Percentiles rank a stretch among this genome's conserved stretches.
phyloP scores from a whole-genome alignment of 2,888 invertebrate genomes.

The Lasioglossum lativentre region DNA sequence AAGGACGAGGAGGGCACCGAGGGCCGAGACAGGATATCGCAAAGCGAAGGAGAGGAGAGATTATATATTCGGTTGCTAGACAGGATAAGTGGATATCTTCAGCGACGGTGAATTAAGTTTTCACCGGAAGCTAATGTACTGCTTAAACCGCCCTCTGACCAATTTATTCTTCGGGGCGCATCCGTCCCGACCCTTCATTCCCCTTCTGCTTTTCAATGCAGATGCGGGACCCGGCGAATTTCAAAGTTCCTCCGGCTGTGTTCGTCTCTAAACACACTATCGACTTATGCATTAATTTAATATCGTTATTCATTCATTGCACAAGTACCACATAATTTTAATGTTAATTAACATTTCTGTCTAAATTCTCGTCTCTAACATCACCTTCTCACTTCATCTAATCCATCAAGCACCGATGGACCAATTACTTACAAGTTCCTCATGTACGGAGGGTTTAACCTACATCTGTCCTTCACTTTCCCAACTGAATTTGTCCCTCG shows the following conservation, averaged over 20 bases:
- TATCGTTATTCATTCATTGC: not conserved
- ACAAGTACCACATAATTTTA: not conserved
- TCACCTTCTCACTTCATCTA: too few relatives aligned
- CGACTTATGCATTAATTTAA: not conserved
- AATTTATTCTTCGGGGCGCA: constrained; percentile 43
- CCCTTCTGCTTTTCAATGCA: constrained; percentile 2
- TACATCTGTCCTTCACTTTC: too few relatives aligned
- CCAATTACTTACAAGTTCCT: too few relatives aligned
- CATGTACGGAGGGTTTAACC: too few relatives aligned
- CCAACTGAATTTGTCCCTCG: too few relatives aligned
- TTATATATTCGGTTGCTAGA: constrained; percentile 60
- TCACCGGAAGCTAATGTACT: constrained; percentile 54
- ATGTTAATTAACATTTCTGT: not conserved
- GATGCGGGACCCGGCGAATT: not conserved
- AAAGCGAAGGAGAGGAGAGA: constrained; percentile 32
- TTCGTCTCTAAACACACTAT: too few relatives aligned
- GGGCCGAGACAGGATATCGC: constrained; percentile 14
- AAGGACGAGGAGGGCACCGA: constrained; percentile 11
- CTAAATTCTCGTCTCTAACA: not conserved
- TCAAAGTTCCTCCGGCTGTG: not conserved
- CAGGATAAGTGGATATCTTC: constrained; percentile 54
- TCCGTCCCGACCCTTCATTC: not conserved
- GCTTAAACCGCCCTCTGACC: constrained; percentile 49
- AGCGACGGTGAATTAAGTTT: constrained; percentile 57
- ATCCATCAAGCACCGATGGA: too few relatives aligned